phyloP scores from a whole-genome alignment of 2,888 invertebrate genomes.

The Xestia xanthographa region DNA sequence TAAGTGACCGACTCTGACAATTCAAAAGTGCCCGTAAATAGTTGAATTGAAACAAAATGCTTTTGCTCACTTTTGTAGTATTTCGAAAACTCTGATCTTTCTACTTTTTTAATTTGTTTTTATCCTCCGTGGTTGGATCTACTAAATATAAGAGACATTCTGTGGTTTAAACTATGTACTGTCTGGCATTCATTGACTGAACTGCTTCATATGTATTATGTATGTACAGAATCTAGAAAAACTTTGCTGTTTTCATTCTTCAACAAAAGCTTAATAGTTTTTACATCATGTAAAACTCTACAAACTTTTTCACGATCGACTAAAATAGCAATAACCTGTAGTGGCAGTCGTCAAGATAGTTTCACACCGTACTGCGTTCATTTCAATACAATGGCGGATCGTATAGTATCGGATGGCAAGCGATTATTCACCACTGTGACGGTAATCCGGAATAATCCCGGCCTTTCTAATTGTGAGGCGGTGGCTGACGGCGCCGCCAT shows the following conservation, averaged over 20 bases:
- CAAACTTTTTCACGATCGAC: constrained; percentile 16
- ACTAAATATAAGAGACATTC: neutral
- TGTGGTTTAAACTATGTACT: neutral
- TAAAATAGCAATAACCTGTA: constrained; percentile 44
- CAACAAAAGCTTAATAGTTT: neutral
- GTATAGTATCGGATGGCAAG: constrained; percentile 25
- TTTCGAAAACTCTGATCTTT: neutral
- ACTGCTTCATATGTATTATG: neutral
- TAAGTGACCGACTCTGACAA: neutral
- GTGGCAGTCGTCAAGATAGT: constrained; percentile 19
- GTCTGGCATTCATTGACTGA: neutral
- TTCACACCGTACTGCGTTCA: constrained; percentile 43
- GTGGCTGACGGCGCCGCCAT: constrained; percentile 43
- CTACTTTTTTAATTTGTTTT: neutral
- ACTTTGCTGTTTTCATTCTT: neutral
- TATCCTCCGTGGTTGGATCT: neutral
- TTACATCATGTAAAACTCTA: neutral
- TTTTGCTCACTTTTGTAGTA: neutral
- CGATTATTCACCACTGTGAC: constrained; percentile 65
- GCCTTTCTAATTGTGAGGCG: constrained; percentile 61
- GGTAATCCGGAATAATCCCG: constrained; percentile 57
- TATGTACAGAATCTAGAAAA: neutral
- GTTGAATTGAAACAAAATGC: neutral
- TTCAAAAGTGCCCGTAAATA: neutral
- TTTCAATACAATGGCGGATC: constrained; percentile 65